Evolutionary conservation across 2,888 invertebrate genomes (phyloP).

Genomic region (Latrodectus hesperus): DNA sequence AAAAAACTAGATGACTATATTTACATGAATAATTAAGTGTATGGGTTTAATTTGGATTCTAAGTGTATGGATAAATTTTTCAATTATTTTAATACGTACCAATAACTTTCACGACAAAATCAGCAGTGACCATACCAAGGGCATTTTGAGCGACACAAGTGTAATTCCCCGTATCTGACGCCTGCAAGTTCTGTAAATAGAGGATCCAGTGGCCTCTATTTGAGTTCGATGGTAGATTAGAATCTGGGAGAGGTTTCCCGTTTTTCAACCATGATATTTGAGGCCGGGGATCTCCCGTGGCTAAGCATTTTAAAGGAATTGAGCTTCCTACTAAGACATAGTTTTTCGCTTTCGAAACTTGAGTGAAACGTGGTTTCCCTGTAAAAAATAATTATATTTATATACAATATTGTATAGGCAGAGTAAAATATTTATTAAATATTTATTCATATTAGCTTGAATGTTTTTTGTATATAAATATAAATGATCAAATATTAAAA

Average conservation of each 20-base stretch:
- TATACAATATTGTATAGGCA: no score
- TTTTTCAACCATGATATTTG: slow-evolving; percentile 71
- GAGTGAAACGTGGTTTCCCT: slow-evolving; percentile 66
- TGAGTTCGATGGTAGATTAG: slow-evolving; percentile 27
- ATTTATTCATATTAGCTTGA: no score
- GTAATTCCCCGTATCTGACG: slow-evolving; percentile 69
- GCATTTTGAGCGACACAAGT: slow-evolving; percentile 64
- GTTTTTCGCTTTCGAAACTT: slow-evolving; percentile 48
- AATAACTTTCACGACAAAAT: slow-evolving; percentile 67
- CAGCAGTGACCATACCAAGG: slow-evolving; percentile 49
- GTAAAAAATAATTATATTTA: slow-evolving; percentile 1
- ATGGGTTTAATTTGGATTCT: no score
- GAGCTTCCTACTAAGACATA: slow-evolving; percentile 69
- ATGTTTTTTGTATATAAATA: no score
- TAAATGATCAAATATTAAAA: no score
- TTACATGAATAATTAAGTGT: no score
- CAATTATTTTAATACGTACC: slow-evolving; percentile 45
- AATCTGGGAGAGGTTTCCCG: slow-evolving; percentile 68
- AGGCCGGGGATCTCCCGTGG: slow-evolving; percentile 69
- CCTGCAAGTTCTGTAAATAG: slow-evolving; percentile 61
- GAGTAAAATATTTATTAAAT: no score
- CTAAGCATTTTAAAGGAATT: slow-evolving; percentile 70
- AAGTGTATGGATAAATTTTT: no score
- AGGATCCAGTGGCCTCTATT: slow-evolving; percentile 62
- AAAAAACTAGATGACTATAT: no score